Evolutionary conservation across 2,797 vertebrate species (phyloP).

Genomic region (Danio albolineatus): DNA sequence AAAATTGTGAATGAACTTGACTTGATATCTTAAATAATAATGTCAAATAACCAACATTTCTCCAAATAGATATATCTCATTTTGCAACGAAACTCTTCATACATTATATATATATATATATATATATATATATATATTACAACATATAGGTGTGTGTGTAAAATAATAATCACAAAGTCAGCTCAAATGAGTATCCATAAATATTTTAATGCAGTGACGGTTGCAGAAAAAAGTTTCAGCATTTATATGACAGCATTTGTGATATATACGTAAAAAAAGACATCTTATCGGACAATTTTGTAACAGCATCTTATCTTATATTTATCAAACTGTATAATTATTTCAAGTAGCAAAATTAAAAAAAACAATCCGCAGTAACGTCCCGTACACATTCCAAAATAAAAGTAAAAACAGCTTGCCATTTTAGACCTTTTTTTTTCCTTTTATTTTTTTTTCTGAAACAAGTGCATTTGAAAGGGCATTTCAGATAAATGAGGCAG

Average conservation of each 20-base stretch:
- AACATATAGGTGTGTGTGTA: not conserved
- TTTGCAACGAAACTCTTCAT: too few relatives aligned
- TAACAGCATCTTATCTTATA: constrained; percentile 49
- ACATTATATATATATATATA: too few relatives aligned
- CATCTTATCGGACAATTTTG: constrained; percentile 52
- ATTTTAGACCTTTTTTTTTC: not conserved
- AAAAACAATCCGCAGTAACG: constrained; percentile 27
- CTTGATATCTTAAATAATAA: too few relatives aligned
- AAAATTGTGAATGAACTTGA: too few relatives aligned
- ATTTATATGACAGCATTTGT: constrained; percentile 54
- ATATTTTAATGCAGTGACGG: constrained; percentile 53
- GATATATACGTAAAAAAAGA: constrained; percentile 54
- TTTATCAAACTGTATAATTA: constrained; percentile 42
- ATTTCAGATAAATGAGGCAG: constrained; percentile 40
- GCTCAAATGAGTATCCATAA: constrained; percentile 30
- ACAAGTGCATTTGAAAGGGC: constrained; percentile 60
- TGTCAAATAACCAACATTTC: too few relatives aligned
- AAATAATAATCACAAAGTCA: not conserved
- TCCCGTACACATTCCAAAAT: constrained; percentile 42
- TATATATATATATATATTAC: too few relatives aligned
- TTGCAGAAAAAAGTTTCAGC: constrained; percentile 52
- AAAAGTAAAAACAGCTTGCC: constrained; percentile 38
- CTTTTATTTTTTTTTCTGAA: constrained; percentile 20
- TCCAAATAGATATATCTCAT: too few relatives aligned
- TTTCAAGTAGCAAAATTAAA: constrained; percentile 41